Evolutionary conservation across 2,113 vertebrate species (phyloP).

Genomic region (Zapornia atra): DNA sequence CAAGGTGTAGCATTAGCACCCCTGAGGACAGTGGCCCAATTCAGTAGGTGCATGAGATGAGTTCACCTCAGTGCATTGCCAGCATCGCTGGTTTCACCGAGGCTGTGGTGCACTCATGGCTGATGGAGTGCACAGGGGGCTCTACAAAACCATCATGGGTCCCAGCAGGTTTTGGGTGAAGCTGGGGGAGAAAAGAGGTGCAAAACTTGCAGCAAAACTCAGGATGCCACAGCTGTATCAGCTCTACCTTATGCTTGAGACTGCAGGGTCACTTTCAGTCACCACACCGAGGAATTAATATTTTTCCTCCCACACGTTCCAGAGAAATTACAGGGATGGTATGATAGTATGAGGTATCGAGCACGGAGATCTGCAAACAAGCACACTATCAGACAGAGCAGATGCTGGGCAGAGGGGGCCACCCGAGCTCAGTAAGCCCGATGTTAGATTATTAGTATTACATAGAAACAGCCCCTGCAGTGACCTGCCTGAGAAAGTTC

Average conservation of each 20-base stretch:
- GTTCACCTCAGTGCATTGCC: neutral
- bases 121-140: neutral
- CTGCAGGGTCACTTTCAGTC: neutral
- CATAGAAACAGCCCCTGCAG: neutral
- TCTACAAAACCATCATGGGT: neutral
- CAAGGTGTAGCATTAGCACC: fast-evolving
- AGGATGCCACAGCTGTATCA: neutral
- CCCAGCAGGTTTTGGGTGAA: neutral
- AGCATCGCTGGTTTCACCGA: neutral
- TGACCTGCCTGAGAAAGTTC: neutral
- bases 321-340: neutral
- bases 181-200: neutral
- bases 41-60: neutral
- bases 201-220: neutral
- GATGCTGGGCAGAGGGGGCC: neutral
- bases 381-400: neutral
- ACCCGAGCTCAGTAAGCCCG: neutral
- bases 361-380: neutral
- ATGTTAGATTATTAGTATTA: neutral
- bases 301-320: neutral
- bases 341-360: neutral
- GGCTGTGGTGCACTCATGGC: neutral
- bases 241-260: neutral
- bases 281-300: fast-evolving
- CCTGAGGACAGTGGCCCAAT: neutral